phyloP scores from a whole-genome alignment of 1,140 invertebrate genomes.

The Pseudomyrmex sp. region DNA sequence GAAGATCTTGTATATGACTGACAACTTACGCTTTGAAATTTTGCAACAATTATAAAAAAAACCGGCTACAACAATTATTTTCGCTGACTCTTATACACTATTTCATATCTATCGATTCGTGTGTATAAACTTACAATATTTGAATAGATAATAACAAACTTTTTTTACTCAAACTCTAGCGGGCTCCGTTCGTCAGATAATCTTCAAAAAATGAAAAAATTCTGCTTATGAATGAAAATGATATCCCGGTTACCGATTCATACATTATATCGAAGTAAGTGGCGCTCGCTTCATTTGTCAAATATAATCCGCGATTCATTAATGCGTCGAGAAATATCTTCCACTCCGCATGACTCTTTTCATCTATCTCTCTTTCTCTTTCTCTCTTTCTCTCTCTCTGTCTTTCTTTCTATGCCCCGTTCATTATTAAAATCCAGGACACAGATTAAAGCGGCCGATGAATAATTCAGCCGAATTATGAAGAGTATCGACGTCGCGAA shows the following conservation, averaged over 20 bases:
- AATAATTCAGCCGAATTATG: constrained; percentile 58
- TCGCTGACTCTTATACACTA: too few species aligned
- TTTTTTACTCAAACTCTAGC: neutral
- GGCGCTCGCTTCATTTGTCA: constrained; percentile 54
- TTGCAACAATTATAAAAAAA: too few species aligned
- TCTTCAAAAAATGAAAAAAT: neutral
- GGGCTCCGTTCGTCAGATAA: neutral
- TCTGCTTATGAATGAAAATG: constrained; percentile 32
- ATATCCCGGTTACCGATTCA: constrained; percentile 29
- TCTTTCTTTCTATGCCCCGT: neutral
- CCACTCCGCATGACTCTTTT: neutral
- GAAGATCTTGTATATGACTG: too few species aligned
- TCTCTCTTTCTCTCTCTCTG: too few species aligned
- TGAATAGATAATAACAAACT: neutral
- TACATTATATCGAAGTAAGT: constrained; percentile 48
- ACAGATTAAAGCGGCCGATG: constrained; percentile 56
- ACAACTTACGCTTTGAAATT: too few species aligned
- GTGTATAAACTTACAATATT: neutral
- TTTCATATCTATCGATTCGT: neutral
- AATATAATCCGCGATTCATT: constrained; percentile 51
- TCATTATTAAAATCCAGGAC: constrained; percentile 60
- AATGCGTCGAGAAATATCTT: constrained; percentile 42
- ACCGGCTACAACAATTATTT: too few species aligned
- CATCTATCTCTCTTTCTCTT: too few species aligned
- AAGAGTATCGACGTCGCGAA: constrained; percentile 43